Percentiles rank a stretch among this genome's conserved stretches.
phyloP scores from a whole-genome alignment of 2,113 vertebrate genomes.

The Semnornis frantzii region DNA sequence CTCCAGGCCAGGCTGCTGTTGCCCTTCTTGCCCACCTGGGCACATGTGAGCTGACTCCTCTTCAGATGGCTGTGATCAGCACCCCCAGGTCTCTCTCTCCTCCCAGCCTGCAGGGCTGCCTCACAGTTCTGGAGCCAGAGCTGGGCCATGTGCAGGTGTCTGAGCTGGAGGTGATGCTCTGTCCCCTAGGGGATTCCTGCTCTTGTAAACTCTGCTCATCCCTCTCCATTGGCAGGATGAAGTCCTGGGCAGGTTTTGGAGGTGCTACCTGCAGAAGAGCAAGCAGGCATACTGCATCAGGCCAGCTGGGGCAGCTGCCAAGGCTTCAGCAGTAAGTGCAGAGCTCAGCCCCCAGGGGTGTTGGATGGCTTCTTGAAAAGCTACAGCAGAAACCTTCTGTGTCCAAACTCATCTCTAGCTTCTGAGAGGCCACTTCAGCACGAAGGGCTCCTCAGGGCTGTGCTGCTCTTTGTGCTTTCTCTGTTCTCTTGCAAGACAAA shows the following conservation, averaged over 20 bases:
- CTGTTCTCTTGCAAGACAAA: not conserved
- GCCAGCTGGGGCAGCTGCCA: constrained; percentile 24
- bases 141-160: not conserved
- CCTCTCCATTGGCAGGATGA: constrained; percentile 74
- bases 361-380: not conserved
- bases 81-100: too few relatives aligned
- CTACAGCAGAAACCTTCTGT: not conserved
- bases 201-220: not conserved
- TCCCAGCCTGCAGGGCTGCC: not conserved
- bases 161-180: not conserved
- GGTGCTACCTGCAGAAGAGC: constrained; percentile 87
- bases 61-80: too few relatives aligned
- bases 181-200: not conserved
- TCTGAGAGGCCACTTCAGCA: not conserved
- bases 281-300: constrained; percentile 81
- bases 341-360: not conserved
- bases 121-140: not conserved
- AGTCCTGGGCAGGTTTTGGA: constrained; percentile 87
- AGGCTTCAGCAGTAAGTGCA: constrained; percentile 54
- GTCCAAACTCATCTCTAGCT: not conserved
- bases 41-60: too few relatives aligned
- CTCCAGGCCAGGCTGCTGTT: too few relatives aligned
- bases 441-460: not conserved
- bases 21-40: too few relatives aligned
- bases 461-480: not conserved